Evolutionary conservation across 2,113 vertebrate genomes (phyloP).

Genomic region (Scomber scombrus): DNA sequence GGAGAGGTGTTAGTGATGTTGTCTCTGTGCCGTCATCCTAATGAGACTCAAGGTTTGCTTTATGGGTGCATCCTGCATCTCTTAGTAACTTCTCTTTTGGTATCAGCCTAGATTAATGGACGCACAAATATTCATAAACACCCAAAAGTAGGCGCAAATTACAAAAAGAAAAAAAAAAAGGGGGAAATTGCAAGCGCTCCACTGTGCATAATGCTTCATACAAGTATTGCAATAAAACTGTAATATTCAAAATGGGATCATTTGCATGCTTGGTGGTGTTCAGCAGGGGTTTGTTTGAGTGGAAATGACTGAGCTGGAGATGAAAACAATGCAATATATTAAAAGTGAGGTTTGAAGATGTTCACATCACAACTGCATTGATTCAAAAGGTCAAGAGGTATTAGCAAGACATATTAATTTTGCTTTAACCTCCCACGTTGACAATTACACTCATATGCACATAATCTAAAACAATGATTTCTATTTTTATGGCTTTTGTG

Average conservation of each 20-base stretch:
- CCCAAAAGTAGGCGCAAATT: slow-evolving; percentile 43
- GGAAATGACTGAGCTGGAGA: not conserved
- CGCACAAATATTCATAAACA: slow-evolving; percentile 31
- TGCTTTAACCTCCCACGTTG: too few relatives aligned
- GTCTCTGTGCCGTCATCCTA: slow-evolving; percentile 50
- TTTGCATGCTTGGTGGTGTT: slow-evolving; percentile 40
- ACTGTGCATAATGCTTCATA: slow-evolving; percentile 48
- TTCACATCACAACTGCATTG: not conserved
- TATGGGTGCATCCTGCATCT: slow-evolving; percentile 51
- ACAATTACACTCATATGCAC: too few relatives aligned
- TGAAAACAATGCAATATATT: slow-evolving; percentile 3
- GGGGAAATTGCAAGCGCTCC: slow-evolving; percentile 32
- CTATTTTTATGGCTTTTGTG: too few relatives aligned
- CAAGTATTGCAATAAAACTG: slow-evolving; percentile 19
- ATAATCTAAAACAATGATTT: too few relatives aligned
- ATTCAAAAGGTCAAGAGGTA: not conserved
- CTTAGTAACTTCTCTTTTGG: slow-evolving; percentile 32
- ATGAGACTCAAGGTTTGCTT: slow-evolving; percentile 59
- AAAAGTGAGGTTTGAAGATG: not conserved
- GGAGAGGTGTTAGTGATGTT: slow-evolving; percentile 54
- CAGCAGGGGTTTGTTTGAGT: not conserved
- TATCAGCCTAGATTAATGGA: slow-evolving; percentile 44
- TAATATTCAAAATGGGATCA: not conserved
- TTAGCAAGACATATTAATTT: too few relatives aligned
- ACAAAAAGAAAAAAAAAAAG: not conserved